Evolutionary conservation across 2,888 invertebrate genomes (phyloP).

Genomic region (Lagria hirta): DNA sequence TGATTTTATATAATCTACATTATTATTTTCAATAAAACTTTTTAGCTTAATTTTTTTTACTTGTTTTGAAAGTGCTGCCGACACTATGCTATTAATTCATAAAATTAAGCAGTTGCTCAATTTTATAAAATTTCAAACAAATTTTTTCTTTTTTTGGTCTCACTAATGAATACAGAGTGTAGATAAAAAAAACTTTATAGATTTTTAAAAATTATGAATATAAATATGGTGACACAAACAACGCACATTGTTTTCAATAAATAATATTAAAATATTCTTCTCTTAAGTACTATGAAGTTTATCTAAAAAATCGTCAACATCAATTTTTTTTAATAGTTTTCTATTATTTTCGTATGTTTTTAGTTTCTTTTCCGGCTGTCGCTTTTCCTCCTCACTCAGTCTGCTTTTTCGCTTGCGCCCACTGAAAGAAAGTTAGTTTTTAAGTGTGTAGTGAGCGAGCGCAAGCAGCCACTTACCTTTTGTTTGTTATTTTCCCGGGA

Average conservation of each 20-base stretch:
- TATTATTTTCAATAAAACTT: too few species aligned
- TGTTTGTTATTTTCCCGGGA: conserved; percentile 2
- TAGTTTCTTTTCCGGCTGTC: conserved; percentile 9
- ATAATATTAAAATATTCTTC: conserved; percentile 5
- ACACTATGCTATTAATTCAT: too few species aligned
- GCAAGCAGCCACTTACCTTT: conserved; percentile 9
- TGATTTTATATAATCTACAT: too few species aligned
- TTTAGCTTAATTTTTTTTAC: too few species aligned
- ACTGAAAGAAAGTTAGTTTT: conserved; percentile 7
- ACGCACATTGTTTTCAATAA: too few species aligned
- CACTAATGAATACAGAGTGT: too few species aligned
- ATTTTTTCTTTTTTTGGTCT: background rate
- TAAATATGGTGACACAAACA: too few species aligned
- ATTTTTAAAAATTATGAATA: too few species aligned
- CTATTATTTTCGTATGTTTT: conserved; percentile 12
- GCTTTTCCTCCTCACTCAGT: background rate
- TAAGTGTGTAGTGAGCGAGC: background rate
- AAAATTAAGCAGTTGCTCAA: too few species aligned
- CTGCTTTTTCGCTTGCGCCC: conserved; percentile 15
- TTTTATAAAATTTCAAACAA: background rate
- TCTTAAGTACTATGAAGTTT: conserved; percentile 23
- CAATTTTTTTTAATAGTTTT: conserved; percentile 17
- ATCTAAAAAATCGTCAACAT: conserved; percentile 21
- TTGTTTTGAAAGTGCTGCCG: too few species aligned
- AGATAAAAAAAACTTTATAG: too few species aligned